Evolutionary conservation across 2,113 vertebrate species (phyloP), one percentile per base, ranked within the genome.

Genomic region (Sinocyclocheilus grahami): DNA sequence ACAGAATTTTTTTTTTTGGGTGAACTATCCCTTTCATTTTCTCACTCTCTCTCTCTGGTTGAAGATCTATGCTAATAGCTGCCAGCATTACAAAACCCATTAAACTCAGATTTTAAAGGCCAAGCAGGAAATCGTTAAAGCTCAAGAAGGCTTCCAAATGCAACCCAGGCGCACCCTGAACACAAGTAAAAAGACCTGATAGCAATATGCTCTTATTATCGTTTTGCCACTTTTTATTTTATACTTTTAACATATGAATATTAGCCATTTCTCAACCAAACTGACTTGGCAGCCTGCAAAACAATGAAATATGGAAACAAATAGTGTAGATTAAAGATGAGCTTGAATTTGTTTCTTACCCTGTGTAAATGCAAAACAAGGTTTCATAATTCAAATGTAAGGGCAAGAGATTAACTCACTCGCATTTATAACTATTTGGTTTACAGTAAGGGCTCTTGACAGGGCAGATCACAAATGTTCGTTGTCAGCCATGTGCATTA

Each of bases 41-140:
- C 39, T 33, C 65, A 18, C 65, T 48, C 46, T 69, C n/a, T 48
- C 74, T 18, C 37, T 65, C 39, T 46, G 3, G 3, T 30, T 67
- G 24, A 24, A 67, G 39, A 67, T 27, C 42, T 76, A 48, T 48
- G 60, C 39, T 48, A 11, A n/a, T 67, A 82, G 63, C 24, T 48
- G n/a, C 10, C 39, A 67, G 39, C 62, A 67, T 82, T 67, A 67
- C 62, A 33, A 82, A 82, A 67, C 13, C 24, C 74, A 48, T 82
- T 65, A 51, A 67, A 80, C 60, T 51, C 37, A 51, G 62, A 24
- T 67, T 82, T 82, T 30, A 82, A 82, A 82, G 62, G 62, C 39
- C 79, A 82, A 67, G 79, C n/a, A 67, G 79, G n/a, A 82, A 67
- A 82, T 82, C 79, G 3, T 81, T 81, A 46, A 42, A 39, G 48